phyloP scores from a whole-genome alignment of 1,140 invertebrate genomes.

The Cydia strobilella region DNA sequence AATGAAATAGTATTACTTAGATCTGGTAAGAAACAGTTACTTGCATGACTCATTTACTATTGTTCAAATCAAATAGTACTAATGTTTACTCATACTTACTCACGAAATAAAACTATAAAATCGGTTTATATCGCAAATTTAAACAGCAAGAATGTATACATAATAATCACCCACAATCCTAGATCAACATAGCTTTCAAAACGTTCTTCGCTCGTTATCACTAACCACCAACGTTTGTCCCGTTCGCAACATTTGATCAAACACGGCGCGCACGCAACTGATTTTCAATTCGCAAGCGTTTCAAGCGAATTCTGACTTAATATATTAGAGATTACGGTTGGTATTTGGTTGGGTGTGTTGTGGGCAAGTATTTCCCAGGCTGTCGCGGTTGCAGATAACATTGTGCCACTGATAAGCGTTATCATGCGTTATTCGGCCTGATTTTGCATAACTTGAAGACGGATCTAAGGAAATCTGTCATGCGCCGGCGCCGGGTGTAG shows the following conservation, averaged over 20 bases:
- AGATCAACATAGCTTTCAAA: neutral
- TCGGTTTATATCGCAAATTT: too few species aligned
- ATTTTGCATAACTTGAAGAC: constrained; percentile 45
- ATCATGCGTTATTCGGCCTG: constrained; percentile 46
- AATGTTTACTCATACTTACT: too few species aligned
- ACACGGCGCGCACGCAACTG: neutral
- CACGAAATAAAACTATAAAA: too few species aligned
- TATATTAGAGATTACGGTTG: neutral
- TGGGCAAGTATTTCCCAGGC: constrained; percentile 40
- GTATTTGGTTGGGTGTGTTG: neutral
- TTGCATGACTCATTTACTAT: neutral
- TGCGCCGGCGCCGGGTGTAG: too few species aligned
- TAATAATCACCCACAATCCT: neutral
- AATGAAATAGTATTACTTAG: too few species aligned
- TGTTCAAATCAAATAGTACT: too few species aligned
- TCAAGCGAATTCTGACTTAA: neutral
- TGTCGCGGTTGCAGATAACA: constrained; percentile 44
- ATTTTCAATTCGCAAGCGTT: neutral
- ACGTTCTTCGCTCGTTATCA: constrained; percentile 4
- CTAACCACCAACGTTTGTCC: neutral
- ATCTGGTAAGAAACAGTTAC: neutral
- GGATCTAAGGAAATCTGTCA: constrained; percentile 32
- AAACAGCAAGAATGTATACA: neutral
- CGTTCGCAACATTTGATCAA: constrained; percentile 8
- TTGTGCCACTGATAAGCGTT: constrained; percentile 49